Evolutionary conservation across 2,797 vertebrate genomes (phyloP), one percentile per base, ranked within the genome.

Genomic region (Meda fulgida): DNA sequence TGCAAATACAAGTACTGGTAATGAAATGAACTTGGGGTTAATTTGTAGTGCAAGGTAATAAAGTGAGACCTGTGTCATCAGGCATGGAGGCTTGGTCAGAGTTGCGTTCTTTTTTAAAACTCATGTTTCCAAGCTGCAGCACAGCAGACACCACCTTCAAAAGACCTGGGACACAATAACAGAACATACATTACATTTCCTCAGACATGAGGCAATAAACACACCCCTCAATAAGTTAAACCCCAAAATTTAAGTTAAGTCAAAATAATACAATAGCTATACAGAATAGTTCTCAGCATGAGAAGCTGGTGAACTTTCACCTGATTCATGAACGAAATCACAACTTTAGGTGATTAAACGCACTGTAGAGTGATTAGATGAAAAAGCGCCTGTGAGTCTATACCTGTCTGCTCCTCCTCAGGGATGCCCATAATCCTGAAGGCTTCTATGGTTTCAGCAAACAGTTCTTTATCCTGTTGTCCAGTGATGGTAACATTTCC

Each of bases 401-500:
- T 93, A 97, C 97, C 96, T 48, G 95, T 95, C 51, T 96, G 95
- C 67, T 97, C 97, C 0, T 97, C 97, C 69, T 97, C 96, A 13
- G 96, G 95, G 85, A 97, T 96, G 85, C 96, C 91, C 97, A 97
- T 97, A 86, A 97, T 97, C 88, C 92, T 95, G 94, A 97, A 96
- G 85, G 97, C 95, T 29, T 97, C 96, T 94, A 97, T 93, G 80
- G 96, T 97, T 90, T 97, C 97, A 82, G 93, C 92, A 91, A 96
- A 97, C 90, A 97, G 92, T 79, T 97, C 97, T 86, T 94, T 95
- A 89, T 97, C 96, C 89, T 97, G 96, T 84, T 97, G 96, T 19
- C 97, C 96, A 0, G 96, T 94, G 81, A 97, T 96, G 0, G 96
- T 96, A 84, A 97, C 94, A 0, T 97, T 96, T 5, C 97, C 97